phyloP scores from a whole-genome alignment of 35 echinoderm and acorn worm species.

The Apostichopus japonicus region DNA sequence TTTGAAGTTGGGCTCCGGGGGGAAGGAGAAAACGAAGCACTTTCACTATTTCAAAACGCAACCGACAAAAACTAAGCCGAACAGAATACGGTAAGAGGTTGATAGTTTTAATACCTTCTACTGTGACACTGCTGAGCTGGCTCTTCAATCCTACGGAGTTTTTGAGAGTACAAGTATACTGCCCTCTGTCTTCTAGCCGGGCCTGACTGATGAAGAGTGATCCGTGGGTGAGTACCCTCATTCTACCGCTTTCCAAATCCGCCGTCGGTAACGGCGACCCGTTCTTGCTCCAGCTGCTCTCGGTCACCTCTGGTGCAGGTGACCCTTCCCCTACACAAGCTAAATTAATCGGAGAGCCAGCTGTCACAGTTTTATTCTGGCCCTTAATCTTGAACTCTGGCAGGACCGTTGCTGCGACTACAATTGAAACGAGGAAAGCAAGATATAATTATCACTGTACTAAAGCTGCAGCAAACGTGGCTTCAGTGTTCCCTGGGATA shows the following conservation, averaged over 20 bases:
- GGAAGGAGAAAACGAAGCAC: too few relatives aligned
- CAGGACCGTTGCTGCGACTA: slow-evolving; percentile 67
- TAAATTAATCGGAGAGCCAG: slow-evolving; percentile 54
- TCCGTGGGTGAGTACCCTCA: slow-evolving; percentile 60
- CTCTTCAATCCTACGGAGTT: too few relatives aligned
- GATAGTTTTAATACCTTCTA: background rate
- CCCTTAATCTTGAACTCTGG: slow-evolving; percentile 68
- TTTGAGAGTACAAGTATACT: slow-evolving; percentile 65
- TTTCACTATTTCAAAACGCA: too few relatives aligned
- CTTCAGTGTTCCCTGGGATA: too few relatives aligned
- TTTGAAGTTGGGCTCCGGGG: too few relatives aligned
- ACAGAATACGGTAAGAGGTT: too few relatives aligned
- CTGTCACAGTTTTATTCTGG: slow-evolving; percentile 46
- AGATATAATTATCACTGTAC: background rate
- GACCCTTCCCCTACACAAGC: slow-evolving; percentile 55
- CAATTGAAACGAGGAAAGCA: background rate
- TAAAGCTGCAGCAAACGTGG: too few relatives aligned
- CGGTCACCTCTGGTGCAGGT: slow-evolving; percentile 71
- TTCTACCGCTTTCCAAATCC: slow-evolving; percentile 65
- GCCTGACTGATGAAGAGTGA: slow-evolving; percentile 65
- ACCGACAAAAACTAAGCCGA: too few relatives aligned
- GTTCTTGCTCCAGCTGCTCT: slow-evolving; percentile 79
- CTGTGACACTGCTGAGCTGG: background rate
- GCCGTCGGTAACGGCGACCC: slow-evolving; percentile 58
- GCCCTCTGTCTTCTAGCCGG: slow-evolving; percentile 71